phyloP scores from a whole-genome alignment of 1,140 invertebrate genomes.

The Idris sp. region DNA sequence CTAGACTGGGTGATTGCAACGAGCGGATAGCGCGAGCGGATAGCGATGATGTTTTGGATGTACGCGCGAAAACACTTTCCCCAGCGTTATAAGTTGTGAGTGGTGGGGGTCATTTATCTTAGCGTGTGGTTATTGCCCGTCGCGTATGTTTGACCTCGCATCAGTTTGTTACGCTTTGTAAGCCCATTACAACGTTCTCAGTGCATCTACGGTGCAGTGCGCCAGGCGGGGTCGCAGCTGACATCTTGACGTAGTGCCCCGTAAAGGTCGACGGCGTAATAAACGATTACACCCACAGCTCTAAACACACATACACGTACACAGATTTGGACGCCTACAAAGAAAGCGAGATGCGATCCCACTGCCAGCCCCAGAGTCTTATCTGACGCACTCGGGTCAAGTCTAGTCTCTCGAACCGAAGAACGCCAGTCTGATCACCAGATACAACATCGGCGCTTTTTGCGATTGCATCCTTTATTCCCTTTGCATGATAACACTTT shows the following conservation, averaged over 20 bases:
- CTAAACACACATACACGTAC: slow-evolving; percentile 41
- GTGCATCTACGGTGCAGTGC: slow-evolving; percentile 71
- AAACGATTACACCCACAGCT: slow-evolving; percentile 75
- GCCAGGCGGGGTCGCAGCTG: slow-evolving; percentile 76
- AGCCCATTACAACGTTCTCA: slow-evolving; percentile 77
- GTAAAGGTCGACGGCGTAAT: slow-evolving; percentile 77
- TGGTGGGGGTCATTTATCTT: slow-evolving; percentile 75
- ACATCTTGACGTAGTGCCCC: slow-evolving; percentile 78
- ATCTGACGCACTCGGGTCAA: slow-evolving; percentile 59
- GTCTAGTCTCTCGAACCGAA: slow-evolving; percentile 54
- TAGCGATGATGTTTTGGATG: slow-evolving; percentile 29
- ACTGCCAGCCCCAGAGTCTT: slow-evolving; percentile 29
- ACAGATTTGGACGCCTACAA: slow-evolving; percentile 53
- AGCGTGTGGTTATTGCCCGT: slow-evolving; percentile 78
- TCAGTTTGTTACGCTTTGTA: slow-evolving; percentile 79
- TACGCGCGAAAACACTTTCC: slow-evolving; percentile 68
- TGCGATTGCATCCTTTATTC: slow-evolving; percentile 62
- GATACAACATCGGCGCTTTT: slow-evolving; percentile 60
- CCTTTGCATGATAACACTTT: slow-evolving; percentile 46
- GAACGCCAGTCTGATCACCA: slow-evolving; percentile 52
- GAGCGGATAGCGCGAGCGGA: slow-evolving; percentile 32
- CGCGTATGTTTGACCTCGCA: slow-evolving; percentile 77
- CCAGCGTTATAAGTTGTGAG: slow-evolving; percentile 42
- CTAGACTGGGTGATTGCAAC: slow-evolving; percentile 48
- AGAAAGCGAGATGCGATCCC: slow-evolving; percentile 55